Evolutionary conservation across 2,797 vertebrate genomes (phyloP).

Genomic region (Meda fulgida): DNA sequence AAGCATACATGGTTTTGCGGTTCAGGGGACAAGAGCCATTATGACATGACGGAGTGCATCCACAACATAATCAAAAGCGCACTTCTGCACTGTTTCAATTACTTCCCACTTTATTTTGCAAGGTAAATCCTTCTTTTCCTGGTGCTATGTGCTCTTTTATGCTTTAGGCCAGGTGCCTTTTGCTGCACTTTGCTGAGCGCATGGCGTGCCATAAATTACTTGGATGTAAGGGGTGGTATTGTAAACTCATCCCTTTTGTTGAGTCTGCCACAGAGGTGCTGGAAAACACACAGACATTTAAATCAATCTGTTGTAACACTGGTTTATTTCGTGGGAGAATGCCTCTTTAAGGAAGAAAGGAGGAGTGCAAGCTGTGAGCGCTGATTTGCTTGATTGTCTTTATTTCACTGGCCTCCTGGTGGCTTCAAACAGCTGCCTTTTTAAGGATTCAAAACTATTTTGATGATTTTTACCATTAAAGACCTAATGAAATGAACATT

Average conservation of each 20-base stretch:
- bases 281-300: slow-evolving; percentile 58
- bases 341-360: slow-evolving; percentile 51
- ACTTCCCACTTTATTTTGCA: slow-evolving; percentile 64
- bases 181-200: slow-evolving; percentile 48
- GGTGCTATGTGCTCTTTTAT: slow-evolving; percentile 42
- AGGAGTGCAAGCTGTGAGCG: slow-evolving; percentile 61
- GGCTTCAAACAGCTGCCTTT: slow-evolving; percentile 45
- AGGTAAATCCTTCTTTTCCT: slow-evolving; percentile 24
- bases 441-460: not conserved
- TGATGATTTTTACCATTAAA: slow-evolving; percentile 4
- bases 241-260: slow-evolving; percentile 52
- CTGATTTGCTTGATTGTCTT: slow-evolving; percentile 53
- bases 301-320: slow-evolving; percentile 60
- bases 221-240: slow-evolving; percentile 38
- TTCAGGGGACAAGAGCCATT: slow-evolving; percentile 67
- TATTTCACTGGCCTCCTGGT: slow-evolving; percentile 59
- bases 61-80: slow-evolving; percentile 67
- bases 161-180: slow-evolving; percentile 52
- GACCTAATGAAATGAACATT: not conserved
- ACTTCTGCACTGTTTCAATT: slow-evolving; percentile 64
- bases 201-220: slow-evolving; percentile 56
- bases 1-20: slow-evolving; percentile 66
- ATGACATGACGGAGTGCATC: slow-evolving; percentile 62
- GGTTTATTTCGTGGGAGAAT: slow-evolving; percentile 58
- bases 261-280: slow-evolving; percentile 33